These are phyloP conservation scores for Natator depressus DNA, from an alignment of 2,113 vertebrate species.

Conservation along the genomic window DNA sequence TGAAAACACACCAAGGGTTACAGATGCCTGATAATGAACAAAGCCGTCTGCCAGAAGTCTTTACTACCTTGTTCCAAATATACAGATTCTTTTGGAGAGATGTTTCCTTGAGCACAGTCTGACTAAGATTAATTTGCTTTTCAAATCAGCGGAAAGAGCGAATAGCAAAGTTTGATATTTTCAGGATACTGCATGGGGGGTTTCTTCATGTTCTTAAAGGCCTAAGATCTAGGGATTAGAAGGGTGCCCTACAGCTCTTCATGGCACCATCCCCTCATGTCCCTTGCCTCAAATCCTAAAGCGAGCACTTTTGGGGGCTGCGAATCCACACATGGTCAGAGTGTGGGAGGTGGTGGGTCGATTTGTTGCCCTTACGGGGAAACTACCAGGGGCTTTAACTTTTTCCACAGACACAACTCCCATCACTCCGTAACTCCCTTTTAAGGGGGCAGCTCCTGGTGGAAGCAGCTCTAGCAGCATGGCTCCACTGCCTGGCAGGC, in stretches of 20 bases:
- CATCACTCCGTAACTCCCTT: neutral
- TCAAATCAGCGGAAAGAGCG: neutral
- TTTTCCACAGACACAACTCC: neutral
- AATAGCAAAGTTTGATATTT: neutral
- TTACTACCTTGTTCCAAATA: neutral
- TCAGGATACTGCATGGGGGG: accelerated
- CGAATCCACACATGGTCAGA: neutral
- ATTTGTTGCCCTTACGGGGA: too few relatives aligned
- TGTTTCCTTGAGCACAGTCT: neutral
- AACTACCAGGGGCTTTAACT: too few relatives aligned
- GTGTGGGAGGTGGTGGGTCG: too few relatives aligned
- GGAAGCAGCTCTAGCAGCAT: neutral
- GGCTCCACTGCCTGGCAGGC: neutral
- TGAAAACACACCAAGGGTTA: conserved; percentile 25
- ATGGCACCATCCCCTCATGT: neutral
- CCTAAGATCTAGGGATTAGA: neutral
- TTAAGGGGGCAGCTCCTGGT: neutral
- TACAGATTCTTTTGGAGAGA: conserved; percentile 2
- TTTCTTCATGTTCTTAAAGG: neutral
- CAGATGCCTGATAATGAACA: conserved; percentile 54
- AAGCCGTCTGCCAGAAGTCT: conserved; percentile 34
- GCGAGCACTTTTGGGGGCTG: neutral
- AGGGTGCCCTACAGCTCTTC: neutral
- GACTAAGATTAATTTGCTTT: neutral
- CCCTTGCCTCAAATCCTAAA: neutral